phyloP scores from a whole-genome alignment of 2,888 invertebrate species.

The Aporophyla nigra region DNA sequence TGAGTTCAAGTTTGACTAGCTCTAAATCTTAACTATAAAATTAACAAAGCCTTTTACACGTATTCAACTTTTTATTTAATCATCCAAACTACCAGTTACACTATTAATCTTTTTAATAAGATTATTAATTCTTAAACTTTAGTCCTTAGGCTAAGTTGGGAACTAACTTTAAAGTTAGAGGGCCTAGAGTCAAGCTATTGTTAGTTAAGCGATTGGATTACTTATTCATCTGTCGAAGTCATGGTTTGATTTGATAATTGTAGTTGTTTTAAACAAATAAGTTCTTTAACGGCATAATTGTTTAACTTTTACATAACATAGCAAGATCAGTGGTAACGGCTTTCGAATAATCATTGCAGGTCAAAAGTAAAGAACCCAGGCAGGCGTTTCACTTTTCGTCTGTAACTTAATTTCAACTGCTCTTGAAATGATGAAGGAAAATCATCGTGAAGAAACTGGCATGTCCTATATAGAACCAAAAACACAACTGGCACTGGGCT shows the following conservation, averaged over 20 bases:
- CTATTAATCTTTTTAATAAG: conserved; percentile 56
- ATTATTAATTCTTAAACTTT: conserved; percentile 56
- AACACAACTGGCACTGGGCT: too few species aligned
- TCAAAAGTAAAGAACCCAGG: too few species aligned
- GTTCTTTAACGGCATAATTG: too few species aligned
- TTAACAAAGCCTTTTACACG: conserved; percentile 32
- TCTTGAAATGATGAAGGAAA: too few species aligned
- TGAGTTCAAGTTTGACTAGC: background rate
- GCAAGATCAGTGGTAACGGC: too few species aligned
- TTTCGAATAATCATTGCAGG: too few species aligned
- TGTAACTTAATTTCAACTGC: too few species aligned
- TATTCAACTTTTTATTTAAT: conserved; percentile 9
- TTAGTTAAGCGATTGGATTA: conserved; percentile 48
- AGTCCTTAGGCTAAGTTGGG: conserved; percentile 40
- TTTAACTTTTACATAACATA: too few species aligned
- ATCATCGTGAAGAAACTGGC: too few species aligned
- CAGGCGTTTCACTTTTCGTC: too few species aligned
- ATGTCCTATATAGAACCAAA: too few species aligned
- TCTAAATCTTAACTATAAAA: conserved; percentile 11
- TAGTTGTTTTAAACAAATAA: background rate
- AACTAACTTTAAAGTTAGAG: conserved; percentile 40
- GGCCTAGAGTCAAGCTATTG: conserved; percentile 27
- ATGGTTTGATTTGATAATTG: conserved; percentile 6
- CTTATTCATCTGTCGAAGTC: conserved; percentile 10
- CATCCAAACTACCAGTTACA: conserved; percentile 14